Evolutionary conservation across 2,113 vertebrate genomes (phyloP), one percentile per base, ranked within the genome.

Genomic region (Tyto alba): DNA sequence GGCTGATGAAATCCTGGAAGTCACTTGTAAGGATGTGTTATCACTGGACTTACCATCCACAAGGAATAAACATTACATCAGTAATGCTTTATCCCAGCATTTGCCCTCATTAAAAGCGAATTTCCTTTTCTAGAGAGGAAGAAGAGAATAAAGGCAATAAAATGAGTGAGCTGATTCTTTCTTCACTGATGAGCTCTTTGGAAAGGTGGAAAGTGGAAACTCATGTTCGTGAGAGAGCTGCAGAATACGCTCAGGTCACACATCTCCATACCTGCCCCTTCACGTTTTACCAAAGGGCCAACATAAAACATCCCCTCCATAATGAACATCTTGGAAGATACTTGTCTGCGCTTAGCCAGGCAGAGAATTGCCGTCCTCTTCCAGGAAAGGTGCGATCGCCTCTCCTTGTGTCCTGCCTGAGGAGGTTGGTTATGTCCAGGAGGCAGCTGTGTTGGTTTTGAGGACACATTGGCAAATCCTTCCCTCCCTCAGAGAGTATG

Each of bases 401-500:
- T 79, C 13, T 1, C 19, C 73, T 38, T 11, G 14, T 1, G 7
- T 18, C 38, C 32, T 30, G 23, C 40, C 57, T 19, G 50, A 56
- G 73, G 18, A 23, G 7, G 43, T 14, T 1, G 11, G 86, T 7
- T 21, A 3, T 5, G 50, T 11, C 50, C 4, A 1, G 36, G 76
- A 40, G 30, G 67, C 41, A 57, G 59, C n/a, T 41, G 41, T 4
- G 0, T 12, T 15, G 32, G 68, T 9, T 34, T 43, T 32, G 60
- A 36, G 34, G 52, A 34, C 2, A 1, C 2, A 2, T 7, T 66
- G 26, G 52, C 7, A 81, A 36, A 21, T 16, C 43, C 76, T 15
- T 18, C 26, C 25, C 30, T 52, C 69, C 27, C 22, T 41, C 0
- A 0, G 14, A 22, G 13, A 11, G 6, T 5, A 9, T 1, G 7